Base-by-base conservation (phyloP, 35 echinoderm and acorn worm genomes). In the Holothuria glaberrima region DNA sequence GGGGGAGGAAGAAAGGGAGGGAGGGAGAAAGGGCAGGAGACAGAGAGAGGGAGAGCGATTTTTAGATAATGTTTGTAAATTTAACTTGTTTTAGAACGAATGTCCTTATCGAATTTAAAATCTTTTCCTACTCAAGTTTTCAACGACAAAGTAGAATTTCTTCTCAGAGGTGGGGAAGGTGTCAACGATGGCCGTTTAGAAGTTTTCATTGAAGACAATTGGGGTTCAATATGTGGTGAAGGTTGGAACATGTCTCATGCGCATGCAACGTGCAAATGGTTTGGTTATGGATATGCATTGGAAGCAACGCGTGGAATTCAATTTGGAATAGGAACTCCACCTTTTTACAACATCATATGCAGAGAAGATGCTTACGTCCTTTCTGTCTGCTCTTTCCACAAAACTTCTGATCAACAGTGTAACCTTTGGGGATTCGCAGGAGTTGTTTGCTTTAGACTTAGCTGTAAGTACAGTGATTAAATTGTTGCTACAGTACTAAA, bases 161-260 rank as follows among this genome's bases (percentile, higher is more conserved):
- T 45, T 62, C 80, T 83, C 25, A 34, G 16, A 58, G 80, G 58
- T 10, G 80, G 17, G 19, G 18, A 61, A 3, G 21, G 41, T 44
- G 72, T 45, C 19, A 14, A 45, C 36, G 12, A 18, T 7, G 90
- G 90, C 17, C 36, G 90, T 36, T 32, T 91, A 24, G 90, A 91
- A 24, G 36, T 91, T 41, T 71, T 84, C 22, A 36, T 69, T 58
- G 17, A 44, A 27, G 24, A 60, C 56, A 48, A 65, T 4, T 91
- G 90, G 90, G 90, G 90, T 20, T 86, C 90, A 3, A 27, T 91
- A 3, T 91, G 90, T 86, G 90, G 85, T 50, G 80, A 91, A 29
- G 52, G 56, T 30, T 91, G 71, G 52, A 61, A 50, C 29, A 48
- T 91, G 1, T 30, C n/a, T 1, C 79, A 91, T 29, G 63, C 79